Evolutionary conservation across 2,888 invertebrate genomes (phyloP), one percentile per base, ranked within the genome.

Genomic region (Caradrina kadenii): DNA sequence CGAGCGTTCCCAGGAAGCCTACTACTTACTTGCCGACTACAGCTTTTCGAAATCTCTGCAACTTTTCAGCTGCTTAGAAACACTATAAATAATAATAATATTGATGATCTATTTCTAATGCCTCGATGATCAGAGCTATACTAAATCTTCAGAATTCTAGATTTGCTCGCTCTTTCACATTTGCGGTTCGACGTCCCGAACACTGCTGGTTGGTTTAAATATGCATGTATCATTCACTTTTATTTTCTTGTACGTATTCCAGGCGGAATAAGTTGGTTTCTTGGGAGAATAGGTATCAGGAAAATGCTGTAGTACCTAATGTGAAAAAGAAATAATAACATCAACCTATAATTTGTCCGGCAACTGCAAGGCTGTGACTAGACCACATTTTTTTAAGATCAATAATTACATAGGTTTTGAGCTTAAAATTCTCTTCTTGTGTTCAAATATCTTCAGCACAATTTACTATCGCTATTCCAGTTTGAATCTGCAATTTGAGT

Each of bases 151-250:
- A 31, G 59, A 76, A 64, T 76, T 71, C 21, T 70, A 52, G 42
- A 61, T 61, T 26, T 45, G n/a, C 8, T 64, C 7, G 19, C 35
- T 49, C 15, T 35, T 61, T 13, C 39, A 39, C 39, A 39, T 39
- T 39, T 39, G 39, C 39, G 11, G 39, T 39, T 39, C 26, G 55
- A 52, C 59, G 69, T 54, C 31, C 31, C 61, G 60, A 17, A 52
- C 49, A 17, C n/a, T 42, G 62, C 35, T 5, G 19, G 45, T 35
- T 2, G 56, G 8, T 52, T 69, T 56, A 73, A 69, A 64, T 69
- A 75, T 76, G 42, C 48, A 78, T 63, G 39, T 66, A 42, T 55
- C 54, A 60, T 60, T 67, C 79, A 73, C 53, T 49, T 67, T 63
- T 78, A 73, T 76, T 67, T 58, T 63, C 59, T 65, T 31, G 42